Conservation (phyloP, 2,113 vertebrate species). For the Anhinga anhinga region DNA sequence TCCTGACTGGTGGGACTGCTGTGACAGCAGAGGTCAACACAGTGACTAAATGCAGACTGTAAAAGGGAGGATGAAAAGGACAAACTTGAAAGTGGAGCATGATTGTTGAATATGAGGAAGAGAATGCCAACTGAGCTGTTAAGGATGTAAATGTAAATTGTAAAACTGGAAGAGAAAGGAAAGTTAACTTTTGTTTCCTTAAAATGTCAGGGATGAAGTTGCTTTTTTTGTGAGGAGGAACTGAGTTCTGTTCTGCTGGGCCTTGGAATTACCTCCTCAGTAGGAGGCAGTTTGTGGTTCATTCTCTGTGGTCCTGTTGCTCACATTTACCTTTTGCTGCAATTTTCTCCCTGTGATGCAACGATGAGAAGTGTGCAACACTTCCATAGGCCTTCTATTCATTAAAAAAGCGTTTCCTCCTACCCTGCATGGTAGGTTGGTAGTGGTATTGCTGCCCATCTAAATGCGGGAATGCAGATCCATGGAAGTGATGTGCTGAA, state of each 20-base stretch:
- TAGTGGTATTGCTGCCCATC: too few species aligned
- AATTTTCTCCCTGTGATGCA: not conserved
- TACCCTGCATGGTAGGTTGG: accelerated
- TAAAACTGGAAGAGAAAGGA: not conserved
- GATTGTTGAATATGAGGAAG: not conserved
- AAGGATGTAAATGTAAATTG: not conserved
- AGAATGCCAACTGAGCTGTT: not conserved
- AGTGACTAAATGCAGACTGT: not conserved
- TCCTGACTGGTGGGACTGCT: not conserved
- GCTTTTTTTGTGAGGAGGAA: not conserved
- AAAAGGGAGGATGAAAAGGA: not conserved
- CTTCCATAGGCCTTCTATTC: not conserved
- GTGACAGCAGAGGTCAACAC: not conserved
- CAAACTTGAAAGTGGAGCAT: not conserved
- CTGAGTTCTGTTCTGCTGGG: not conserved
- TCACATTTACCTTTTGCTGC: not conserved
- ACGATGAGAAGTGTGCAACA: not conserved
- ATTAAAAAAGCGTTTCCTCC: accelerated
- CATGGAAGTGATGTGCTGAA: not conserved
- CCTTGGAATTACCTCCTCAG: not conserved
- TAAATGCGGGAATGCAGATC: not conserved
- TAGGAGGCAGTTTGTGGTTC: not conserved
- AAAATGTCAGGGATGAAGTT: not conserved
- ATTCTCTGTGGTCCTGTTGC: not conserved
- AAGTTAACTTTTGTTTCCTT: not conserved